Base-by-base conservation (phyloP, 2,797 vertebrate species). In the Phalanger gymnotis region DNA sequence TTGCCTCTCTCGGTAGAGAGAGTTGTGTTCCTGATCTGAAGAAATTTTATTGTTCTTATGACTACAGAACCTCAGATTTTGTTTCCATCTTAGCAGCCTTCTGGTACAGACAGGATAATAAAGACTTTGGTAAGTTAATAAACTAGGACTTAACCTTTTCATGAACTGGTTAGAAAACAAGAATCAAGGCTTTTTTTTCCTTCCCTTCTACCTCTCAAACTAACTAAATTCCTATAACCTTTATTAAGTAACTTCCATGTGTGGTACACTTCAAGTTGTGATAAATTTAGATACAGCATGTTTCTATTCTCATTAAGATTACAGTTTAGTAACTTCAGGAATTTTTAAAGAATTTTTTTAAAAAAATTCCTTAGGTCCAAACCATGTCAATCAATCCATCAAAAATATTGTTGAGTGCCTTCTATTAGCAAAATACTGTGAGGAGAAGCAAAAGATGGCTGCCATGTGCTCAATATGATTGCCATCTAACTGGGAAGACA, bases 1-100 rank as follows among this genome's bases (percentile, higher is more conserved):
- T 98, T 97, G 58, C 34, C 97, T 98, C 96, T 97, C 94, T 96
- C 96, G 97, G 95, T 93, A 97, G 97, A 51, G 97, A 98, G 97
- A 97, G 57, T 96, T 97, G 95, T 98, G 98, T 97, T 96, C 95
- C 96, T 97, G 94, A 73, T 97, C 96, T 94, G 97, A 97, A 95
- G 95, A 95, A 96, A 91, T 89, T 97, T 96, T 61, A 97, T 97
- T 97, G 11, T 95, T 96, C 97, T 96, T 95, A 12, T 97, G 96
- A 91, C 97, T 96, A 73, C 90, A 94, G 51, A 92, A 93, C 90
- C 91, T 98, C 92, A 91, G 56, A 92, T 89, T 97, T 92, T 94
- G 94, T 92, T 96, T 96, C 1, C 0, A 53, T 56, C 90, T 94
- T 97, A 95, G 89, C 53, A 40, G 16, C 81, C 96, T 40, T 91